Evolutionary conservation across 2,113 vertebrate species (phyloP), one percentile per base, ranked within the genome.

Genomic region (Heteronetta atricapilla): DNA sequence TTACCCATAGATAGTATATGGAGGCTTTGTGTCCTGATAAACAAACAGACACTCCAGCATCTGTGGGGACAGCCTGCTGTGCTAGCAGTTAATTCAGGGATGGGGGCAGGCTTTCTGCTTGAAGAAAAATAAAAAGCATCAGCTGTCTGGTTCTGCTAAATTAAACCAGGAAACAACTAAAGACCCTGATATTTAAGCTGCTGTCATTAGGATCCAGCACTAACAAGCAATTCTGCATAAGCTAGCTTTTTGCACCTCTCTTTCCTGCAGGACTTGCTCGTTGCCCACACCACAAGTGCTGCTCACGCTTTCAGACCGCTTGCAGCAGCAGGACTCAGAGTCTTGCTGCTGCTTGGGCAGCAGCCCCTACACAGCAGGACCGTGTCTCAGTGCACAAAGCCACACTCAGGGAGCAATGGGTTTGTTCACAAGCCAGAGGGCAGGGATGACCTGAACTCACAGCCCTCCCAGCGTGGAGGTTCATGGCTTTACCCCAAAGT

Each of bases 71-170:
- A 59, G 74, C 67, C 66, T 67, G 38, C 85, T 79, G 70, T 5
- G 21, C 58, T 26, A 38, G 75, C 59, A 48, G 66, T 18, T 29
- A 33, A 20, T 14, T 38, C 53, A 15, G 76, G 69, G 68, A 75
- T 1, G 8, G 38, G 26, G 67, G 64, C 56, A 63, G 82, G 60
- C 48, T 78, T 91, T 92, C 93, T 58, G 91, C 75, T 26, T 25
- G 79, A 52, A 60, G 88, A 60, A 78, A 84, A 91, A 69, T 56
- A 40, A 87, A 93, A 91, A 87, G 68, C 86, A 69, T 89, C 86
- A 77, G 59, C 91, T 92, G 74, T 34, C 82, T 93, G 88, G 36
- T 85, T 94, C 82, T 78, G 90, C 92, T 91, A 79, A 93, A 78
- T 93, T 87, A 89, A 85, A 85, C 23, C n/a, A 81, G 74, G 74